phyloP scores from a whole-genome alignment of 2,888 invertebrate genomes.

The Polyploca ridens region DNA sequence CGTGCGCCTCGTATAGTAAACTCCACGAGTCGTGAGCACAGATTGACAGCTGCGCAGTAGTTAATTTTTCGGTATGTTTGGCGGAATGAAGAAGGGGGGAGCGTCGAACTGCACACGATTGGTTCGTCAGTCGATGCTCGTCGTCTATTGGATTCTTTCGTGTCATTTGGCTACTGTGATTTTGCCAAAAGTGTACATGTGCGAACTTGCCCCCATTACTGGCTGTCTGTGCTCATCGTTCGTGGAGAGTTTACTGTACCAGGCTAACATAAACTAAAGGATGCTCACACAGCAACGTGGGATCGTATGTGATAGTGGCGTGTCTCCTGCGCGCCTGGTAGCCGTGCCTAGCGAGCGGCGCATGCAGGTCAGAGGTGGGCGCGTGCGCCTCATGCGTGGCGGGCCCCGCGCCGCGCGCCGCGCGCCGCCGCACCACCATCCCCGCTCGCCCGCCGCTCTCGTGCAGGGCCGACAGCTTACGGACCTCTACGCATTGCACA shows the following conservation, averaged over 20 bases:
- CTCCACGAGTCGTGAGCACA: too few relatives aligned
- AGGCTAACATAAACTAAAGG: background rate
- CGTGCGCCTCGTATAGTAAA: too few relatives aligned
- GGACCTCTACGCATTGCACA: constrained; percentile 67
- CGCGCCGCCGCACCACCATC: constrained; percentile 43
- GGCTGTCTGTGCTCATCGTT: too few relatives aligned
- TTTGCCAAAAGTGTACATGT: too few relatives aligned
- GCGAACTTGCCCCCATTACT: too few relatives aligned
- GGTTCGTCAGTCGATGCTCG: too few relatives aligned
- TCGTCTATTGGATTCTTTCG: too few relatives aligned
- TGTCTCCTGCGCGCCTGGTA: constrained; percentile 87
- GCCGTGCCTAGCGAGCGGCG: constrained; percentile 86
- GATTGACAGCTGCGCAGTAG: too few relatives aligned
- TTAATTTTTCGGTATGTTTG: too few relatives aligned
- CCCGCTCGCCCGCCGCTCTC: constrained; percentile 54
- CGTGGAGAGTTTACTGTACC: background rate
- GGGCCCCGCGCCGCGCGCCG: constrained; percentile 54
- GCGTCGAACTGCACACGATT: too few relatives aligned
- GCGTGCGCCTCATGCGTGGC: constrained; percentile 68
- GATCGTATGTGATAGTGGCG: constrained; percentile 74
- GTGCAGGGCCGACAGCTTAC: constrained; percentile 61
- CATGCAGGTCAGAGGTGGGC: constrained; percentile 86
- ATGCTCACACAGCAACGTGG: constrained; percentile 53
- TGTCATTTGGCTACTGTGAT: too few relatives aligned
- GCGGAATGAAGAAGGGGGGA: too few relatives aligned